Base-by-base conservation (phyloP, 2,797 vertebrate genomes). In the Cottoperca gobio region DNA sequence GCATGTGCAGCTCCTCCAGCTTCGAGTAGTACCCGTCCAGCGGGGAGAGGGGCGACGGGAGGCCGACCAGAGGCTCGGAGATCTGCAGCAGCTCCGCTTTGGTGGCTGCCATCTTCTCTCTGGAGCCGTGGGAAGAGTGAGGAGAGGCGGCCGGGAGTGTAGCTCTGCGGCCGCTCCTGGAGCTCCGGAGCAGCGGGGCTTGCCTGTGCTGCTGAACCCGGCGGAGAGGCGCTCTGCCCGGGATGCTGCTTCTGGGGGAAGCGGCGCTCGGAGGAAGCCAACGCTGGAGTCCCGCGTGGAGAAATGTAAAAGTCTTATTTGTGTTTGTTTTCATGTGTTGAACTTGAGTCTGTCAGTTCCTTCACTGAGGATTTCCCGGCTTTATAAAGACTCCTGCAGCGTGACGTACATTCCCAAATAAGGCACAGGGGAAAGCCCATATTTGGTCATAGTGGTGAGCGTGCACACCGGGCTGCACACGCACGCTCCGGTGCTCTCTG, bases 351-450 rank as follows among this genome's bases (percentile, higher is more conserved):
- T 90, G 76, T 85, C 88, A 70, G 28, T 71, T 83, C 72, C 78
- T 72, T 88, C 80, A 43, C 28, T 57, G 88, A 94, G 92, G 86
- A 92, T 91, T 91, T 26, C 92, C 91, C 89, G 82, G 73, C 87
- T 92, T 94, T 95, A 94, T 95, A 95, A 88, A 95, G 88, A 88
- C 92, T 95, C 90, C 76, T 91, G 85, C 75, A 91, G 85, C 76
- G 91, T 99, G 97, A 99, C 97, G 97, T 97, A 97, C 88, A 93
- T 97, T 93, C 89, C 96, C 96, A 95, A 94, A 96, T 96, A 91
- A 94, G 97, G 97, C 86, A 61, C 77, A 93, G 83, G 95, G 97
- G 96, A 97, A 58, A 97, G 96, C 95, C 97, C 97, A 97, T 92
- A 95, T 97, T 93, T 98, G 97, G 97, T 84, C 90, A 89, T 84